Conservation (phyloP, 2,797 vertebrate species). For the Peromyscus attwateri region DNA sequence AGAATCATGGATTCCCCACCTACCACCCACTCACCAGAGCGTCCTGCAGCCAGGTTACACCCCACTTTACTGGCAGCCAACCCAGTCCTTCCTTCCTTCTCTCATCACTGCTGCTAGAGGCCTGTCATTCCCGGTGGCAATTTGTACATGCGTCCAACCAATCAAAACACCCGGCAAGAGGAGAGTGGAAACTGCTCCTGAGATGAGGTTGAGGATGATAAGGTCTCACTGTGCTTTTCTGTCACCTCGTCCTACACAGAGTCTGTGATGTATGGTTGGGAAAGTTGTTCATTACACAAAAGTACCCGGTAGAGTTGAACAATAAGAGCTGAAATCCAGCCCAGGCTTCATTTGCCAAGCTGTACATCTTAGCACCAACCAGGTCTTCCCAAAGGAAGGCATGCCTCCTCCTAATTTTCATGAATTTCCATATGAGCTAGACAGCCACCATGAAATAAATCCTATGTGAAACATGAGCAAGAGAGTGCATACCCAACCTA, state of each 20-base stretch:
- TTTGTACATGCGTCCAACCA: neutral
- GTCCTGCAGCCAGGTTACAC: neutral
- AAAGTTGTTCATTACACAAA: constrained; percentile 4
- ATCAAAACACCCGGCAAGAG: neutral
- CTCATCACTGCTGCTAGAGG: neutral
- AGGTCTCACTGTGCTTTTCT: constrained; percentile 23
- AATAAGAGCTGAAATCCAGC: neutral
- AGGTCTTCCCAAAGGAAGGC: constrained; percentile 30
- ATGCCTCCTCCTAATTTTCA: neutral
- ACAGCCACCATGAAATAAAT: neutral
- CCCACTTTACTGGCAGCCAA: neutral
- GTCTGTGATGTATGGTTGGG: neutral
- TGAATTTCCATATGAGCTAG: neutral
- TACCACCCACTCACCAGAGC: neutral
- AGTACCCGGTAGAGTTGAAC: neutral
- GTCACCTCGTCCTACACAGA: neutral
- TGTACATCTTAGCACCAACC: neutral
- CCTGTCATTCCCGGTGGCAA: neutral
- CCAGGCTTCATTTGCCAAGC: neutral
- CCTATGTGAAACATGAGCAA: constrained; percentile 1
- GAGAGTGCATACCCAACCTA: neutral
- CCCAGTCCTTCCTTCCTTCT: neutral
- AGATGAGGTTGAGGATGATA: neutral
- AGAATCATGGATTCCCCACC: neutral
- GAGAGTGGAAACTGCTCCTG: neutral